A percentile compares a stretch with the other conserved stretches of the same genome.
Conservation (phyloP, 2,888 invertebrate genomes). For the Harmothoe impar region DNA sequence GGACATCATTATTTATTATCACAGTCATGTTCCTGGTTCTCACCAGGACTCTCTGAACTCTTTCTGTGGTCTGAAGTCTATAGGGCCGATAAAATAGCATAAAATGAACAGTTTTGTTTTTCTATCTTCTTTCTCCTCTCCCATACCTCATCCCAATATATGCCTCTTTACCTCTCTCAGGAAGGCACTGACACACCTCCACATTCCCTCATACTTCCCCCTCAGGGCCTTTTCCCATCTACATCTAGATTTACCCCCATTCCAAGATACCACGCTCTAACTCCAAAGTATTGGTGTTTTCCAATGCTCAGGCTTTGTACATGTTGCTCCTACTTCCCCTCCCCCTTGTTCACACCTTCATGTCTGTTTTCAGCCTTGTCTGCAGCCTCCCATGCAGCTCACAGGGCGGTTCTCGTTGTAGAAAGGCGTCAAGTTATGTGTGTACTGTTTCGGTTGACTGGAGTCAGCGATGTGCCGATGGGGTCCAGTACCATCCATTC, state of each 20-base stretch:
- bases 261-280: too few species aligned
- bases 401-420: too few species aligned
- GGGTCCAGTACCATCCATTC: neutral
- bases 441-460: neutral
- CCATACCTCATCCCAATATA: neutral
- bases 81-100: too few species aligned
- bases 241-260: neutral
- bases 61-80: too few species aligned
- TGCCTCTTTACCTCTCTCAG: neutral
- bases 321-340: neutral
- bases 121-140: constrained; percentile 27
- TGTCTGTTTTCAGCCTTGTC: neutral
- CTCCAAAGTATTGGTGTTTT: too few species aligned
- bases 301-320: neutral
- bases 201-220: neutral
- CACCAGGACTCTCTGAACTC: too few species aligned
- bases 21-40: too few species aligned
- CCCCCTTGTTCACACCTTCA: neutral
- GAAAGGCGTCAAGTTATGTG: neutral
- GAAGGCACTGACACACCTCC: neutral
- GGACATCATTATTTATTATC: too few species aligned
- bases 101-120: neutral
- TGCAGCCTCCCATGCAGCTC: too few species aligned
- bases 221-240: neutral
- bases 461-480: neutral